Base-by-base conservation (phyloP, 23 tunicate genomes). In the Halocynthia roretzi region DNA sequence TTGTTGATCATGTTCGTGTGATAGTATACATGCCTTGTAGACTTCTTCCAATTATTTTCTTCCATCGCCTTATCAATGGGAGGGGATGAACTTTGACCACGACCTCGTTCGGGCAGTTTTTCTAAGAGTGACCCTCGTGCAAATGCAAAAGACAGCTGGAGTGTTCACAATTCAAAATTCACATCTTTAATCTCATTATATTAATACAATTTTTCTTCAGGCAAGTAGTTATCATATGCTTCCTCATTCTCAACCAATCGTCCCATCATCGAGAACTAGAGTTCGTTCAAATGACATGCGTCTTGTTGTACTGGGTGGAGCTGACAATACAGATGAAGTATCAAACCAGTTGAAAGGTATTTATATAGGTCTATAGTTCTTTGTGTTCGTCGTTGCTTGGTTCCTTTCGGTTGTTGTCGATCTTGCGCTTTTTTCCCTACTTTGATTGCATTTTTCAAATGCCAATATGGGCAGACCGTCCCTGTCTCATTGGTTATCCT, bases 161-260 rank as follows among this genome's bases (percentile, higher is more conserved):
- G n/a, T 60, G 17, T 60, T 60, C 17, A 18, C 64, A 60, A n/a
- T 15, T 11, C 62, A 12, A 57, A 57, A 12, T 57, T 18, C 17
- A 58, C 64, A 58, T 58, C 15, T 58, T 58, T 58, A 2, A 15
- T 14, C n/a, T 15, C n/a, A 17, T n/a, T 58, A 58, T 10, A 1
- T 72, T 17, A 76, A 5, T 61, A 2, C 10, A 11, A 1, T 67
- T 67, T 17, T 14, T 15, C 51, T 20, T 7, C 80, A 92, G 94
- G 99, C 99, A 4, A 83, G 90, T 80, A 83, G 90, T 78, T 94
- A 94, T 62, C 99, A 94, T 82, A 94, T 94, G 99, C 91, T 94
- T 19, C 99, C 99, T 7, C 99, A 94, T 62, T 85, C 93, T 44
- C 99, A 94, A 78, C 99, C 99, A 44, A 94, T 94, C 51, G 92